Evolutionary conservation across 2,797 vertebrate genomes (phyloP).

Genomic region (Avahi laniger): DNA sequence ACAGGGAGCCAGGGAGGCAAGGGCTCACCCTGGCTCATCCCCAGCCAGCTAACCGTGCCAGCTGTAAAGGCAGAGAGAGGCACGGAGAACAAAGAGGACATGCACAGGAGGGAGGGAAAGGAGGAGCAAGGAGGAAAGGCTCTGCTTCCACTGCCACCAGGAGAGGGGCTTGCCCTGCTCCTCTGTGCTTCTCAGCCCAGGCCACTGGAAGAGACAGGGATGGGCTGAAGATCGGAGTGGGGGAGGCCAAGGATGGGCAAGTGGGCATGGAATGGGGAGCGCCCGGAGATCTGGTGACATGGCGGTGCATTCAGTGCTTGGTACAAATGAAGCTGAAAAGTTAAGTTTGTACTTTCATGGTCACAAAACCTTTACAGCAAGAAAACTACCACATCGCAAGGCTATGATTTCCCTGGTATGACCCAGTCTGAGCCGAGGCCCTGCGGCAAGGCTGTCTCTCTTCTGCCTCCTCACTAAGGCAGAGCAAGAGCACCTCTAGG

Average conservation of each 20-base stretch:
- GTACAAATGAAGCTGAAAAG: neutral
- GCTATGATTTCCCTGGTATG: neutral
- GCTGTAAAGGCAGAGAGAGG: neutral
- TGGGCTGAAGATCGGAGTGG: neutral
- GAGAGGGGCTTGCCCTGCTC: neutral
- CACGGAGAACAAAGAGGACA: constrained; percentile 53
- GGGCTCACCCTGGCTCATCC: neutral
- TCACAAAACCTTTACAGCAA: neutral
- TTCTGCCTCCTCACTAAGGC: neutral
- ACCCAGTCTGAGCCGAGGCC: neutral
- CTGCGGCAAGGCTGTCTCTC: neutral
- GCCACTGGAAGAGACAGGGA: neutral
- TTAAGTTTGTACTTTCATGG: neutral
- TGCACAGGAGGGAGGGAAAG: neutral
- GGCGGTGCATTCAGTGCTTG: neutral
- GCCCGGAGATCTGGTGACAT: neutral
- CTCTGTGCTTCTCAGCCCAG: neutral
- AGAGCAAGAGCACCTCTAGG: neutral
- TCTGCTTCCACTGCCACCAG: neutral
- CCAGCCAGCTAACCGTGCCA: neutral
- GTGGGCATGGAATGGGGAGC: neutral
- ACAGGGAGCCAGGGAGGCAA: neutral
- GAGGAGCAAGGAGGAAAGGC: neutral
- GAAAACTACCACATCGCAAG: neutral
- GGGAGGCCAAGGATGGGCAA: neutral